Evolutionary conservation across 1,140 invertebrate genomes (phyloP), one percentile per base, ranked within the genome.

Genomic region (Hylyphantes graminicola): DNA sequence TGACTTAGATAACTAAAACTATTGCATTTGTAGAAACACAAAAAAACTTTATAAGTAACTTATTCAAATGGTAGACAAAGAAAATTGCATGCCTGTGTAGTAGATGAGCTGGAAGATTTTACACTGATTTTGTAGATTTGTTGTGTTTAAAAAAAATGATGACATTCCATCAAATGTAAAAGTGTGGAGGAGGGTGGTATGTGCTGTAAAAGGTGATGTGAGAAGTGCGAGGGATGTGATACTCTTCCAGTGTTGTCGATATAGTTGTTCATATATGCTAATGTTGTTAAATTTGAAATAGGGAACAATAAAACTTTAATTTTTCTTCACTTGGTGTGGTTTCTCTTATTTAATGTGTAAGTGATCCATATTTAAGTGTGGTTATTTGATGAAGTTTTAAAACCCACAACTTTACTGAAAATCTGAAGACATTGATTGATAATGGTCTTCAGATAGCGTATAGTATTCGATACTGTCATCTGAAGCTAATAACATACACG

Each of bases 291-390:
- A 75, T 83, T 83, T 83, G 80, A 74, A 35, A 35, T 83, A 83
- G 80, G 59, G 80, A 75, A 83, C 59, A 83, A 74, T 74, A 80
- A 83, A 83, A 74, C 68, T 83, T 83, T 83, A 83, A 83, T 83
- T 83, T 83, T 83, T 83, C 80, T 83, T 83, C 68, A 83, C 63
- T 15, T 35, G 6, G 51, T 67, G 64, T 78, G 59, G 53, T 65
- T 48, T 54, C 55, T 78, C 50, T 70, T 3, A 70, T n/a, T n/a
- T 50, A 35, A 35, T 35, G 35, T 35, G 35, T 35, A 35, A 35
- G 35, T 35, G 35, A 35, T 35, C 35, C 5, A 35, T 35, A 5
- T 35, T 35, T 35, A 35, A 35, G 35, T 35, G 35, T 5, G 35
- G 35, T 35, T 35, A 35, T 35, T 35, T 35, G 35, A 35, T 35